Conservation (phyloP, 2,113 vertebrate species). For the Calidris pugnax region DNA sequence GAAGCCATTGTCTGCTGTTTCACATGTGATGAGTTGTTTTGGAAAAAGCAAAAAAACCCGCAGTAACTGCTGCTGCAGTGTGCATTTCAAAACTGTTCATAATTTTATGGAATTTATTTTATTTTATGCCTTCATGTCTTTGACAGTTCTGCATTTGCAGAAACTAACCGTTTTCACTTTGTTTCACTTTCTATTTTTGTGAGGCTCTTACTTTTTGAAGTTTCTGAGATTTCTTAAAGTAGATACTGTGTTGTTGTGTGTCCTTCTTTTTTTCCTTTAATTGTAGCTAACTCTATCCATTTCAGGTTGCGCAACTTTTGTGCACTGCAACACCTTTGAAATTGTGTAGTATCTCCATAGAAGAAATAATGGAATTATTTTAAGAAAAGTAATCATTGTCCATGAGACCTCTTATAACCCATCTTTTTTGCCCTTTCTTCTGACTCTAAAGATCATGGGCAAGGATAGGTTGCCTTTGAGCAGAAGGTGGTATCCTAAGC, state of each 20-base stretch:
- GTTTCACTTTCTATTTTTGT: neutral
- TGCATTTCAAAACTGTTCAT: neutral
- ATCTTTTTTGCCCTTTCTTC: neutral
- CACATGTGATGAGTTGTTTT: neutral
- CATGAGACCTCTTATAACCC: neutral
- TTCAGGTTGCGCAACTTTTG: neutral
- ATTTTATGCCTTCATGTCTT: neutral
- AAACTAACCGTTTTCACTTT: accelerated
- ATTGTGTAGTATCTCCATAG: neutral
- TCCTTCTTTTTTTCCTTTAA: neutral
- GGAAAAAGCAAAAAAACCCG: neutral
- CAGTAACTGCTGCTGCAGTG: neutral
- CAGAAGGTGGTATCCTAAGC: neutral
- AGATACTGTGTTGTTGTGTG: neutral
- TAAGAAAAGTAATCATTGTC: neutral
- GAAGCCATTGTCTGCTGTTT: neutral
- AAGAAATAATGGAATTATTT: neutral
- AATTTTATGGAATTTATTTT: neutral
- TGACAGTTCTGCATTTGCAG: neutral
- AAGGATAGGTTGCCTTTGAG: neutral
- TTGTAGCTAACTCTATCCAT: neutral
- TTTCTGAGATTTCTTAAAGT: neutral
- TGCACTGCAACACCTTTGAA: neutral
- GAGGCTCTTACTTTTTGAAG: neutral
- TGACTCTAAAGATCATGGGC: neutral